A percentile compares a stretch with the other conserved stretches of the same genome.
phyloP scores from a whole-genome alignment of 2,113 vertebrate species.

The Microcebus griseorufus region DNA sequence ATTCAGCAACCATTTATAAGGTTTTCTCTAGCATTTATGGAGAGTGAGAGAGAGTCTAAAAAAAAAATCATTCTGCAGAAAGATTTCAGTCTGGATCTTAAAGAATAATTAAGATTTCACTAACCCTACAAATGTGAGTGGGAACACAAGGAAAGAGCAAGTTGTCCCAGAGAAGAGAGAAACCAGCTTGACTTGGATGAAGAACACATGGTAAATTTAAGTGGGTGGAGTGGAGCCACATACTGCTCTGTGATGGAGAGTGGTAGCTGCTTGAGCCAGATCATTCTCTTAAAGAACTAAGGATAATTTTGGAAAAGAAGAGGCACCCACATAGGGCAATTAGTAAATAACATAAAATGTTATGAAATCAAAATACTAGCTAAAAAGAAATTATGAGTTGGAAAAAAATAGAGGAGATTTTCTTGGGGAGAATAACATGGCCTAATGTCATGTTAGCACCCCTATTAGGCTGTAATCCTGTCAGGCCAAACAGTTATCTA shows the following conservation, averaged over 20 bases:
- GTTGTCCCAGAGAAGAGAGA: not conserved
- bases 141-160: not conserved
- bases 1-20: not conserved
- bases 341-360: slow-evolving; percentile 30
- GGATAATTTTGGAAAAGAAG: not conserved
- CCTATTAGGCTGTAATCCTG: not conserved
- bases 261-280: not conserved
- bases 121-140: not conserved
- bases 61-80: not conserved
- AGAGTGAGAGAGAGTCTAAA: not conserved
- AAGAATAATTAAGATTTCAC: not conserved
- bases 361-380: not conserved
- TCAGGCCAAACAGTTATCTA: not conserved
- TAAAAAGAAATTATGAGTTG: not conserved
- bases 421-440: not conserved
- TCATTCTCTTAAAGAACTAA: not conserved
- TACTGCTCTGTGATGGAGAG: not conserved
- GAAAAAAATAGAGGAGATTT: not conserved
- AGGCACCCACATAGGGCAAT: not conserved
- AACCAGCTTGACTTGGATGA: not conserved
- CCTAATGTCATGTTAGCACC: not conserved
- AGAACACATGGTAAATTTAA: not conserved
- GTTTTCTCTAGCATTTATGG: not conserved
- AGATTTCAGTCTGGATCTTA: slow-evolving; percentile 28
- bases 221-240: not conserved